Evolutionary conservation across 1,140 invertebrate genomes (phyloP).

Genomic region (Cardiocondyla obscurior): DNA sequence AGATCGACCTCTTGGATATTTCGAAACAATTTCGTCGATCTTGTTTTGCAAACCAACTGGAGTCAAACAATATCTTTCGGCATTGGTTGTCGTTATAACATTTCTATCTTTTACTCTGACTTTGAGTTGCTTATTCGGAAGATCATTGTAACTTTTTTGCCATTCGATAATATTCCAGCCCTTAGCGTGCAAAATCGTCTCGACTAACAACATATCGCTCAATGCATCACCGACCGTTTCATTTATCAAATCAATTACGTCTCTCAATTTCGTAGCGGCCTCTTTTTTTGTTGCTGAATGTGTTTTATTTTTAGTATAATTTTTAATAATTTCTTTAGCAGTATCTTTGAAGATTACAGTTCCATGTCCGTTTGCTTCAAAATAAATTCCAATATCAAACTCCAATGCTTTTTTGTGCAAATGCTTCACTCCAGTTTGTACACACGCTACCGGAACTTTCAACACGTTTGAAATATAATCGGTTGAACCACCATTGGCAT

Average conservation of each 20-base stretch:
- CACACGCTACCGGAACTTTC: slow-evolving; percentile 94
- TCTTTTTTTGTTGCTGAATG: slow-evolving; percentile 77
- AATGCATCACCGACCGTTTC: slow-evolving; percentile 99
- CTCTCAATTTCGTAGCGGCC: slow-evolving; percentile 86
- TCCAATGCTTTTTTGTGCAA: slow-evolving; percentile 95
- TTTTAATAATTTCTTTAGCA: slow-evolving; percentile 85
- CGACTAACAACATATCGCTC: slow-evolving; percentile 97
- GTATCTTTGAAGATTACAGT: slow-evolving; percentile 92
- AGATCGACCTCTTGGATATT: slow-evolving; percentile 90
- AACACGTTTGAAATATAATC: slow-evolving; percentile 94
- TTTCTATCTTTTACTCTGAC: slow-evolving; percentile 94
- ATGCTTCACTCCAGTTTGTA: slow-evolving; percentile 98
- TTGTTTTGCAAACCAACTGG: slow-evolving; percentile 93
- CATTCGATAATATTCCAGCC: slow-evolving; percentile 92
- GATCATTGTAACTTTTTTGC: slow-evolving; percentile 92
- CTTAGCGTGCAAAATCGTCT: slow-evolving; percentile 92
- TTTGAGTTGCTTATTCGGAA: slow-evolving; percentile 95
- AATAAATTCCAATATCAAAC: slow-evolving; percentile 98
- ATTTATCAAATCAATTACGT: slow-evolving; percentile 94
- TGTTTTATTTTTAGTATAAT: slow-evolving; percentile 71
- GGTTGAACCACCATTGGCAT: slow-evolving; percentile 98
- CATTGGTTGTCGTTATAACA: slow-evolving; percentile 93
- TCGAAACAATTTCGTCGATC: slow-evolving; percentile 90
- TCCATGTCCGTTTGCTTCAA: slow-evolving; percentile 99
- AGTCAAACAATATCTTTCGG: slow-evolving; percentile 90